Percentiles rank a stretch among this genome's conserved stretches.
Evolutionary conservation across 2,113 vertebrate genomes (phyloP).

Genomic region (Xenopus laevis): DNA sequence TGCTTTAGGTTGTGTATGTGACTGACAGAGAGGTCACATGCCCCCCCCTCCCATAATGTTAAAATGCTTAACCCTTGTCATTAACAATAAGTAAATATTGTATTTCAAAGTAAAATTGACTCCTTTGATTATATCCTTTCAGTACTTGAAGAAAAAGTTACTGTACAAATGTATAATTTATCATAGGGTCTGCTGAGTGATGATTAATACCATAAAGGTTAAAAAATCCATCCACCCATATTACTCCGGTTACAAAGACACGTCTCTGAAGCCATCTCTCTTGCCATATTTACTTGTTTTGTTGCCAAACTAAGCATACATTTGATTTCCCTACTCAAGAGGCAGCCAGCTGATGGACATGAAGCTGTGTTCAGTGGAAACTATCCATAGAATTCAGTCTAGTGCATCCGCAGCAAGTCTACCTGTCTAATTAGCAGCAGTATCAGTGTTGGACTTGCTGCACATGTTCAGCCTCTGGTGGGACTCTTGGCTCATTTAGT

Average conservation of each 20-base stretch:
- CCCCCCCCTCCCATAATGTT: no score
- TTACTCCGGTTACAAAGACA: slow-evolving; percentile 25
- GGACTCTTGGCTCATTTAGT: slow-evolving; percentile 26
- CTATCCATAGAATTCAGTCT: slow-evolving; percentile 23
- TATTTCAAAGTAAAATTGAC: no score
- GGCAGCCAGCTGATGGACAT: slow-evolving; percentile 36
- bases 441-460: slow-evolving; percentile 33
- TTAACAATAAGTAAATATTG: no score
- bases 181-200: not conserved
- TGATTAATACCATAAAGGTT: slow-evolving; percentile 28
- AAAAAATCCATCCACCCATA: slow-evolving; percentile 27
- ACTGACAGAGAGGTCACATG: no score
- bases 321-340: slow-evolving; percentile 32
- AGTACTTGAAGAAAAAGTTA: no score
- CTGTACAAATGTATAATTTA: slow-evolving; percentile 5
- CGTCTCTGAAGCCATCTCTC: slow-evolving; percentile 27
- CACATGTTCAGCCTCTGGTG: slow-evolving; percentile 44
- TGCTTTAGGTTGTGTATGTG: no score
- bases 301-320: slow-evolving; percentile 34
- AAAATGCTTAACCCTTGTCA: no score
- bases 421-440: slow-evolving; percentile 44
- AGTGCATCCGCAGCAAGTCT: slow-evolving; percentile 37
- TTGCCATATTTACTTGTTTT: slow-evolving; percentile 42
- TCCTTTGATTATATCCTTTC: no score
- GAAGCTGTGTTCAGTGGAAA: slow-evolving; percentile 33